These are phyloP conservation scores for Cheilosia urbana DNA, from an alignment of 2,888 invertebrate genomes.

Conservation along the genomic window DNA sequence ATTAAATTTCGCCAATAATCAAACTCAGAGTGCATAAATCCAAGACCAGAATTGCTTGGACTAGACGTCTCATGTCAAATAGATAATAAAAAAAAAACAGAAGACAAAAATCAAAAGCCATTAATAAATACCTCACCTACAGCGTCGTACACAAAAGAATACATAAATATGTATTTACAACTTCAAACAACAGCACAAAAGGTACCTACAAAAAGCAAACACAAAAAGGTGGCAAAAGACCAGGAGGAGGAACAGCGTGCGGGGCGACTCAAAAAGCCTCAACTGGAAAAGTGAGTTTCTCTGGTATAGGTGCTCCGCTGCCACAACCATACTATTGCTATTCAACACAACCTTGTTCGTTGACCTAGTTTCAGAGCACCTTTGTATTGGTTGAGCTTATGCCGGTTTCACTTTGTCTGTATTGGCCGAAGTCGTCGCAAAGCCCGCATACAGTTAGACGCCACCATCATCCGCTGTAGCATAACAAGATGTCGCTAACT, in stretches of 20 bases:
- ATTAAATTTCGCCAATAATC: constrained; percentile 53
- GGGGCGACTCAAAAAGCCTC: constrained; percentile 46
- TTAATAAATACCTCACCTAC: constrained; percentile 34
- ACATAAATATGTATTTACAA: constrained; percentile 17
- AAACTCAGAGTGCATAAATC: constrained; percentile 24
- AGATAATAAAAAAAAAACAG: constrained; percentile 12
- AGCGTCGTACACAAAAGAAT: constrained; percentile 2
- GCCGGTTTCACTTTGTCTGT: constrained; percentile 66
- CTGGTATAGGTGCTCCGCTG: constrained; percentile 65
- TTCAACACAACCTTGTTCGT: constrained; percentile 73
- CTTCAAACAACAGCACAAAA: constrained; percentile 27
- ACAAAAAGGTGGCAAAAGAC: neutral
- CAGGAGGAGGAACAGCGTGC: constrained; percentile 11
- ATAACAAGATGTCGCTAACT: constrained; percentile 61
- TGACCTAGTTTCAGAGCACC: constrained; percentile 65
- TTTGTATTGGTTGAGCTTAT: constrained; percentile 45
- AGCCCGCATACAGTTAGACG: constrained; percentile 46
- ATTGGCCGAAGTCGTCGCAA: constrained; percentile 34
- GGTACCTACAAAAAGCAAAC: neutral
- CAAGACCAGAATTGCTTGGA: constrained; percentile 11
- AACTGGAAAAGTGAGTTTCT: constrained; percentile 75
- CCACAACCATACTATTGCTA: constrained; percentile 36
- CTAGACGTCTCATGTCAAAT: constrained; percentile 30
- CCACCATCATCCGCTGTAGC: constrained; percentile 10
- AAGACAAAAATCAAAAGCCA: constrained; percentile 8